phyloP scores from a whole-genome alignment of 2,113 vertebrate genomes.

The Raja brachyura region DNA sequence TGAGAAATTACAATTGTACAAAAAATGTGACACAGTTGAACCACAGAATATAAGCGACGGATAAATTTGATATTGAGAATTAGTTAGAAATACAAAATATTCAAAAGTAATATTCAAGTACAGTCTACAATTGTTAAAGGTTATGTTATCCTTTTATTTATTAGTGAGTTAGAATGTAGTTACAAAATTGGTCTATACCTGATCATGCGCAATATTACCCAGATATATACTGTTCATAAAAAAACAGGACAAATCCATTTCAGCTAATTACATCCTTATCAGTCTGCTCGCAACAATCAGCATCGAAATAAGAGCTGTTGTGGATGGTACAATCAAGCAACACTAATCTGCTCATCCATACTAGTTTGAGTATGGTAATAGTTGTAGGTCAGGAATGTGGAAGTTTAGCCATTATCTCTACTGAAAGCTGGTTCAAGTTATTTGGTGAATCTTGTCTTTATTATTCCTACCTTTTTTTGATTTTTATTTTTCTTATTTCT shows the following conservation, averaged over 20 bases:
- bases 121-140: background rate
- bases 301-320: too few relatives aligned
- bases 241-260: too few relatives aligned
- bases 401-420: background rate
- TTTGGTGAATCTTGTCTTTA: too few relatives aligned
- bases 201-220: too few relatives aligned
- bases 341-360: too few relatives aligned
- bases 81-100: background rate
- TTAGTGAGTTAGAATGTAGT: background rate
- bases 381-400: background rate
- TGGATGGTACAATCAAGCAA: too few relatives aligned
- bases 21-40: too few relatives aligned
- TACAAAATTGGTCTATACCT: too few relatives aligned
- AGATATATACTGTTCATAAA: too few relatives aligned
- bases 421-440: background rate
- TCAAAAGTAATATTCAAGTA: background rate
- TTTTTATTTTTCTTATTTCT: background rate
- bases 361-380: background rate
- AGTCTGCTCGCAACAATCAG: too few relatives aligned
- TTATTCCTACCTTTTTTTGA: too few relatives aligned
- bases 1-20: background rate
- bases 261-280: too few relatives aligned
- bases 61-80: background rate
- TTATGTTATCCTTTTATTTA: background rate
- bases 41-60: background rate